Evolutionary conservation across 2,797 vertebrate species (phyloP), one percentile per base, ranked within the genome.

Genomic region (Chelonia mydas): DNA sequence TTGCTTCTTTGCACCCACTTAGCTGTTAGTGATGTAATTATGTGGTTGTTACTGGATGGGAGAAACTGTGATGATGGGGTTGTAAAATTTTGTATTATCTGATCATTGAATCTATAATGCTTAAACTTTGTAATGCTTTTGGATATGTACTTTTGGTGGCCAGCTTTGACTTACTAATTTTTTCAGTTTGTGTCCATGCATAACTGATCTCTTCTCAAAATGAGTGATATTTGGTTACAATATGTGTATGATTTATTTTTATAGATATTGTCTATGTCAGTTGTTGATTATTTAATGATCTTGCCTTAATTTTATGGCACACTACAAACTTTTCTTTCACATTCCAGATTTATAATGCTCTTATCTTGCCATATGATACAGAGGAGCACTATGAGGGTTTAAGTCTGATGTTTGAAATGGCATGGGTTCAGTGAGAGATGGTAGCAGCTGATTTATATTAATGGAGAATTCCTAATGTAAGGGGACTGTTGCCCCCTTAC

Each of bases 1-100:
- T 84, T 93, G 61, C 93, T 95, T 92, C 77, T 28, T 31, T 16
- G 81, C 28, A 55, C 17, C 10, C 76, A 31, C 41, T 47, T 86
- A 86, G 72, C 68, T 94, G 81, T 86, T 91, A 90, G 91, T 89
- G 81, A 55, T 94, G 72, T 81, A 91, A 87, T 51, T 90, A 68
- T 76, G 45, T 89, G 74, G 91, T 87, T 53, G 33, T 80, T 92
- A 81, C 81, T 93, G 76, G 37, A 41, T 0, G 5, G 1, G 7
- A 7, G n/a, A 5, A 72, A 90, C 87, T 94, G 79, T 95, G 76
- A 93, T 19, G 84, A 87, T 86, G 1, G 5, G 83, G 91, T 96
- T 94, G 33, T 86, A 41, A 33, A 17, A 37, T 76, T 90, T 83
- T 91, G 10, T n/a, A 6, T 86, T 89, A 27, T 91, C n/a, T 47